Conservation (phyloP, 2,797 vertebrate species). For the Enteromius argenteus region DNA sequence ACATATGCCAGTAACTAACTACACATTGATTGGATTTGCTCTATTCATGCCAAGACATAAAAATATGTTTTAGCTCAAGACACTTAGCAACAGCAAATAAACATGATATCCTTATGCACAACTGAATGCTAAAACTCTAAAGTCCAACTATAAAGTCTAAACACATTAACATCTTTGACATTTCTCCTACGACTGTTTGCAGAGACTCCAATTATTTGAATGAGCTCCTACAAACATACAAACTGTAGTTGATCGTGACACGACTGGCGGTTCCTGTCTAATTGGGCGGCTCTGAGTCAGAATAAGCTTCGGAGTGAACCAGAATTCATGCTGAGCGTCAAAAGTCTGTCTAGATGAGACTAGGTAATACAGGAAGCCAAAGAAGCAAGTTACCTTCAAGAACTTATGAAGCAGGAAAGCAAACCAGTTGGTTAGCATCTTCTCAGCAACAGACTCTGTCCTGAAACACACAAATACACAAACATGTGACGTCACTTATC, state of each 20-base stretch:
- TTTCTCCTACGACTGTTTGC: background rate
- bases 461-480: slow-evolving; percentile 73
- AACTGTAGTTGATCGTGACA: background rate
- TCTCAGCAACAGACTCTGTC: slow-evolving; percentile 96
- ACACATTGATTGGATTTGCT: background rate
- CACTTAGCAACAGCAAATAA: background rate
- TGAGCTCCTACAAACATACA: background rate
- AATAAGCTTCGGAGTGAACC: background rate
- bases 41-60: background rate
- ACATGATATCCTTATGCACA: background rate
- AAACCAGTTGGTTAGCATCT: slow-evolving; percentile 99
- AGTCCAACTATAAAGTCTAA: background rate
- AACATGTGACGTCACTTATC: background rate
- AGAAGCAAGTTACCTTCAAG: slow-evolving; percentile 80
- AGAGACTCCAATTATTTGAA: slow-evolving; percentile 25
- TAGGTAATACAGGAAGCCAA: background rate
- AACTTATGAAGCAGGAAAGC: slow-evolving; percentile 97
- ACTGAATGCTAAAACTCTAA: background rate
- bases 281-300: background rate
- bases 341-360: background rate
- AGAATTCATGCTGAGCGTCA: slow-evolving; percentile 9
- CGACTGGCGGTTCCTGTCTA: background rate
- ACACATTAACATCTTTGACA: background rate
- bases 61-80: background rate
- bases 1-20: background rate